These are phyloP conservation scores for Leptinotarsa rubiginosa DNA, from an alignment of 2,888 invertebrate species.

Conservation along the genomic window DNA sequence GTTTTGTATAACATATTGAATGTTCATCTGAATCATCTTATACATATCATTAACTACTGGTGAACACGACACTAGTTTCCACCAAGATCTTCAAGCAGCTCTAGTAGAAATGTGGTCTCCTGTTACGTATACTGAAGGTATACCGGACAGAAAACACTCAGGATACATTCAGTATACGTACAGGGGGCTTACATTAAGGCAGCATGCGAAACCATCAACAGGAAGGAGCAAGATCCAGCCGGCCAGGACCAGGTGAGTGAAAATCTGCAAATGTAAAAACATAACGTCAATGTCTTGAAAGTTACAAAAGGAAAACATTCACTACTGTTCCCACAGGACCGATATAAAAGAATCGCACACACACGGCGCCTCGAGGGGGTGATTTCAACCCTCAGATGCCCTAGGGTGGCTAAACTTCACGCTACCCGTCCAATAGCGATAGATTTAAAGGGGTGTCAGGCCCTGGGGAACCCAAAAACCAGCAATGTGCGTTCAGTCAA, in stretches of 20 bases:
- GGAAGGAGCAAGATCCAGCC: constrained; percentile 24
- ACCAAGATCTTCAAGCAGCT: neutral
- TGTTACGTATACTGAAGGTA: constrained; percentile 99
- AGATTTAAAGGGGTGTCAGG: constrained; percentile 61
- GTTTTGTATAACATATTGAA: neutral
- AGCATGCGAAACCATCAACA: constrained; percentile 42
- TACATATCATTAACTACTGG: neutral
- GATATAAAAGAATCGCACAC: constrained; percentile 41
- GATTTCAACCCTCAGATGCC: constrained; percentile 33
- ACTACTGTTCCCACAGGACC: constrained; percentile 42
- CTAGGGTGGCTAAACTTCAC: constrained; percentile 55
- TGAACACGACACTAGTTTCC: neutral
- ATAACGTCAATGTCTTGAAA: neutral
- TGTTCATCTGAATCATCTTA: no score
- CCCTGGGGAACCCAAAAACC: constrained; percentile 43
- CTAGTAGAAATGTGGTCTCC: constrained; percentile 86
- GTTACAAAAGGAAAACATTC: neutral
- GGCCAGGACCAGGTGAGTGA: constrained; percentile 23
- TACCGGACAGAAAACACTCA: constrained; percentile 98
- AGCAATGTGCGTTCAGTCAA: neutral
- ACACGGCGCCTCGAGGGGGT: constrained; percentile 34
- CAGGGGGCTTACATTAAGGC: constrained; percentile 83
- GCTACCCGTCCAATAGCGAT: constrained; percentile 56
- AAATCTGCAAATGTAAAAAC: constrained; percentile 30
- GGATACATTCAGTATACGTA: constrained; percentile 99